Base-by-base conservation (phyloP, 2,888 invertebrate genomes). In the Prosopocoilus inquinatus region DNA sequence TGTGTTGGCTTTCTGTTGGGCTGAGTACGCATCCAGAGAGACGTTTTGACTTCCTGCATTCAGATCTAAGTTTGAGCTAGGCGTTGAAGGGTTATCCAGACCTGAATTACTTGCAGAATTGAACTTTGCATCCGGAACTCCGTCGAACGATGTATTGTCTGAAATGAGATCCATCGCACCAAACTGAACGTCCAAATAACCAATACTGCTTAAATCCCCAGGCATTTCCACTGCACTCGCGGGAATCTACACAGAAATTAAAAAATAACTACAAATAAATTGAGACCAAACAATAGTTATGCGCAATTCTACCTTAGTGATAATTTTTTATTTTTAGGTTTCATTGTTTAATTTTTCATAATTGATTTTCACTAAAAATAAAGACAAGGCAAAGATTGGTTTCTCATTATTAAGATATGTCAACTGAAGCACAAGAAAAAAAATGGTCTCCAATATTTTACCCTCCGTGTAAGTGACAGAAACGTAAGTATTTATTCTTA, bases 181-280 rank as follows among this genome's bases (percentile, higher is more conserved):
- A 78, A 96, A 96, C 80, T 96, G 95, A 62, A 96, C 94, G 79
- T 96, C 96, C 65, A 96, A 82, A 75, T 89, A 88, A 61, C 83
- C 84, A 63, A 87, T 85, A 62, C 85, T 86, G 70, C 86, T 88
- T 55, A 89, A 82, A 69, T 94, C 94, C 60, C 92, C 95, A 0
- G 96, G 96, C 96, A 96, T 96, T 79, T 96, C 96, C 36, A 97
- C 96, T 15, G 96, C 96, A 54, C 89, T 89, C 50, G 92, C 84
- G 39, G 96, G 96, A 70, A 97, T 97, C 89, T 94, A 77, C 12
- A 38, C 9, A 39, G 9, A 15, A n/a, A 28, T 28, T 28, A 28
- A 28, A 28, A 28, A 28, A 28, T 7, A 28, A 4, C 2, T 2
- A 28, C 20, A 28, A 28, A 28, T 28, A 28, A 28, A 5, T 28